These are phyloP conservation scores for Ispidina lecontei DNA, from an alignment of 2,797 vertebrate genomes.

Conservation along the genomic window DNA sequence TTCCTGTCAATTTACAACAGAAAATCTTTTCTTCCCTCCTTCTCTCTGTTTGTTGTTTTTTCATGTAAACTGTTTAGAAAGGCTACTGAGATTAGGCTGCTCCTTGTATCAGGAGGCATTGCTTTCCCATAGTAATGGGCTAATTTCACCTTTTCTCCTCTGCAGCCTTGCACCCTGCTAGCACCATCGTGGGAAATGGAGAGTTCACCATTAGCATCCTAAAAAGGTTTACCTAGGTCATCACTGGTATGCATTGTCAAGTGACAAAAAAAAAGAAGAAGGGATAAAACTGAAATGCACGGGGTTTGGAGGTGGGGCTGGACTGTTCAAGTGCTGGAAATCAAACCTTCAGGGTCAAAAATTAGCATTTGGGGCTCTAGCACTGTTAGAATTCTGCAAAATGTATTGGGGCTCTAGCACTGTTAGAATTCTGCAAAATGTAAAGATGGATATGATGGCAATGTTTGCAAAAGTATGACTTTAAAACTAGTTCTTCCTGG, in stretches of 20 bases:
- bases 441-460: background rate
- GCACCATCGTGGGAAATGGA: background rate
- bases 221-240: background rate
- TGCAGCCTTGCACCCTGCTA: background rate
- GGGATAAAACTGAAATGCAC: background rate
- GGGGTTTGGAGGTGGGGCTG: background rate
- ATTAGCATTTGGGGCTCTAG: rapidly evolving
- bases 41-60: conserved; percentile 35
- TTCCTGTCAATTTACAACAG: conserved; percentile 38
- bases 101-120: background rate
- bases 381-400: background rate
- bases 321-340: background rate
- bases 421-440: background rate
- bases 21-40: conserved; percentile 57
- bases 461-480: background rate
- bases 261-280: background rate
- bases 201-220: background rate
- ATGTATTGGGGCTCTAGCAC: background rate
- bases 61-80: conserved; percentile 31
- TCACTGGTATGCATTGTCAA: background rate
- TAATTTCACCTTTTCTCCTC: conserved; percentile 50
- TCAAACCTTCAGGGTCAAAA: background rate
- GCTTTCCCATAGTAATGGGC: conserved; percentile 21
- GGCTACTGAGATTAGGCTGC: conserved; percentile 14
- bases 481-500: background rate